Conservation (phyloP, 2,797 vertebrate species). For the Poecilia velifera region DNA sequence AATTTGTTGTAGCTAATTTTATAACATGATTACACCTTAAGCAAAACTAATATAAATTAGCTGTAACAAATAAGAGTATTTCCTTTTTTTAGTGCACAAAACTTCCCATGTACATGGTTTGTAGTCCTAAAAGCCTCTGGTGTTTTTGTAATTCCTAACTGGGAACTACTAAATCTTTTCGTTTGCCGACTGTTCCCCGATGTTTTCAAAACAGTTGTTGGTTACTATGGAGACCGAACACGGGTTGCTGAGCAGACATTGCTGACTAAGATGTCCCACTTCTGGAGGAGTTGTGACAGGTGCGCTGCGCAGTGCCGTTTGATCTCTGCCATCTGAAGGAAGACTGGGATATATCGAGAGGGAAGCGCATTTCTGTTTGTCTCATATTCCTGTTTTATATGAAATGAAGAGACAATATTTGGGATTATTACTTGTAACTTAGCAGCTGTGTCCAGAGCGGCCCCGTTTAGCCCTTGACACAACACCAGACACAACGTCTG, state of each 20-base stretch:
- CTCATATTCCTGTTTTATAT: not conserved
- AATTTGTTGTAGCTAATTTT: too few species aligned
- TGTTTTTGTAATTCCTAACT: not conserved
- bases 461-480: not conserved
- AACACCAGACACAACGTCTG: slow-evolving; percentile 2
- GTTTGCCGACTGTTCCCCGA: not conserved
- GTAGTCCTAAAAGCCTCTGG: not conserved
- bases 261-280: not conserved
- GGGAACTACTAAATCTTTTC: not conserved
- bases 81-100: not conserved
- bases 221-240: not conserved
- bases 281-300: not conserved
- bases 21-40: too few species aligned
- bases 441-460: not conserved
- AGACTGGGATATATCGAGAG: too few species aligned
- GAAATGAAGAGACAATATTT: not conserved
- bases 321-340: not conserved
- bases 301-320: not conserved
- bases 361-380: not conserved
- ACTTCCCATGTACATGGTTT: not conserved
- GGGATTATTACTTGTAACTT: not conserved
- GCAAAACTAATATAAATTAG: too few species aligned
- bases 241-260: not conserved
- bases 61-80: too few species aligned
- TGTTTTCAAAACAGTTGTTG: not conserved